These are phyloP conservation scores for Pseudochirops corinnae DNA, from an alignment of 2,797 vertebrate genomes.

Conservation along the genomic window DNA sequence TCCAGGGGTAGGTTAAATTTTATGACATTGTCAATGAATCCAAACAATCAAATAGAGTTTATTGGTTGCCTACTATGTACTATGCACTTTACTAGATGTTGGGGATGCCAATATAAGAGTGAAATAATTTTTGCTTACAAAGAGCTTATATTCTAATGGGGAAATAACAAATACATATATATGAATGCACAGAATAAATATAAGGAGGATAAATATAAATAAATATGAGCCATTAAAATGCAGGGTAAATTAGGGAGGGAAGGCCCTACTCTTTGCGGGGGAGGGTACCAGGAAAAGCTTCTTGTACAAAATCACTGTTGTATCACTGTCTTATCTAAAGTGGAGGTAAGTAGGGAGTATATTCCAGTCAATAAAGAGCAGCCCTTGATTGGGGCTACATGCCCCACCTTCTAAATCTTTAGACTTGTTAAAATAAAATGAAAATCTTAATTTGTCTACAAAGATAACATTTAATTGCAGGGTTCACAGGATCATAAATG, in stretches of 20 bases:
- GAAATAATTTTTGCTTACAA: neutral
- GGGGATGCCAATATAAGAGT: neutral
- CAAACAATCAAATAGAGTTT: neutral
- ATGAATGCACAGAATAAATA: neutral
- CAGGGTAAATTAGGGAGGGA: neutral
- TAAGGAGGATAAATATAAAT: neutral
- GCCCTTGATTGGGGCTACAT: neutral
- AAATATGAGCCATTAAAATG: neutral
- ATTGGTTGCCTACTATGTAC: neutral
- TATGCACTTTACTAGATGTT: neutral
- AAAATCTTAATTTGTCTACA: slow-evolving; percentile 57
- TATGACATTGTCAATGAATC: neutral
- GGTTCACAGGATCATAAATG: slow-evolving; percentile 55
- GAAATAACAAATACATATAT: neutral
- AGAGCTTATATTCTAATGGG: neutral
- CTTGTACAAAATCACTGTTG: neutral
- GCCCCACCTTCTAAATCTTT: neutral
- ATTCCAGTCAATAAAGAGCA: neutral
- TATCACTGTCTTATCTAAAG: neutral
- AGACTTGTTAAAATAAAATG: neutral
- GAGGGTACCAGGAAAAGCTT: neutral
- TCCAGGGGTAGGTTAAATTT: no score
- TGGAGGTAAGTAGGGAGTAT: neutral
- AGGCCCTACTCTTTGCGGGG: neutral
- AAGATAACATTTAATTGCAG: slow-evolving; percentile 59